Base-by-base conservation (phyloP, 2,113 vertebrate species). In the Sakesphorus luctuosus region DNA sequence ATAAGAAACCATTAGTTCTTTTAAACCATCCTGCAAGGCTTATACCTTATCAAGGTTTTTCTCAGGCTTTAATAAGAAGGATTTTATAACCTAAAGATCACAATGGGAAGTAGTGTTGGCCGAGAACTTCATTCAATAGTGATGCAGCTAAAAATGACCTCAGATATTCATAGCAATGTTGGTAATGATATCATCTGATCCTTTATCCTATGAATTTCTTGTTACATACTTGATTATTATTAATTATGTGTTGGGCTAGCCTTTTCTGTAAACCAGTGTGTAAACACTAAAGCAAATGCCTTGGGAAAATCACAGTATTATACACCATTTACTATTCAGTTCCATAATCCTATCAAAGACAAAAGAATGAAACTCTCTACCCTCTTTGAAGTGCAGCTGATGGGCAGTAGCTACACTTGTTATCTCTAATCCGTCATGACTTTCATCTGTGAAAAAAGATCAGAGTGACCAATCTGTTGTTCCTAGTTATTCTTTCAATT, bases 91-190 rank as follows among this genome's bases (percentile, higher is more conserved):
- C 23, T 55, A 13, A 87, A 71, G 52, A 44, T 52, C 10, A 13
- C 0, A 0, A 11, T 9, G 44, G 25, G 71, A 87, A 85, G 46
- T n/a, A 53, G 35, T 13, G 2, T 83, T 88, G 66, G 4, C 44
- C 0, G 0, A 50, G 44, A 59, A 52, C 9, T 28, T 80, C 1
- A 20, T 81, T 71, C 68, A 59, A 15, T 52, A 82, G 7, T 44
- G 47, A 31, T 28, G 35, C 33, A 1, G 0, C 26, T 73, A 43
- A 71, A 59, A 53, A 10, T 3, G 3, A 36, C 13, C 23, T 85
- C 58, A 65, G 29, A 14, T n/a, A n/a, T 47, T 76, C 2, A 0
- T 17, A 56, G 6, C 18, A 68, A 0, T 38, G 9, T 38, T 88
- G 53, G 13, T 44, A 49, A 56, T 23, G 2, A 10, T 55, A 81